These are phyloP conservation scores for Lydus trimaculatus DNA, from an alignment of 2,888 invertebrate genomes.

Conservation along the genomic window DNA sequence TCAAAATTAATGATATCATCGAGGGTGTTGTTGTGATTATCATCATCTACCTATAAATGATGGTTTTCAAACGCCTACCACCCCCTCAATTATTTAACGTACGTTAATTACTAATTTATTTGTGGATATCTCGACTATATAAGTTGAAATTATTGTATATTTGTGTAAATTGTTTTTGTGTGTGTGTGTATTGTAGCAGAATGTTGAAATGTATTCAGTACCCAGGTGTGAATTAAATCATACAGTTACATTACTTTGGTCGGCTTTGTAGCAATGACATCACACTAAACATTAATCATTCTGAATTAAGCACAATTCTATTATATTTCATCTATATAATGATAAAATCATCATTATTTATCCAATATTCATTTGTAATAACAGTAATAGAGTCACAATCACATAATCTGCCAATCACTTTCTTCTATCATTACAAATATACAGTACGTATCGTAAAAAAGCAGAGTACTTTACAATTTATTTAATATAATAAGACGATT, in stretches of 20 bases:
- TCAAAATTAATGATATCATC: background rate
- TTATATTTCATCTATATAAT: background rate
- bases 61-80: no score
- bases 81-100: no score
- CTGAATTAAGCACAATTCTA: conserved; percentile 12
- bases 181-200: background rate
- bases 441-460: no score
- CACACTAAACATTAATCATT: conserved; percentile 19
- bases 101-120: no score
- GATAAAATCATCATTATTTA: conserved; percentile 10
- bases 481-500: background rate
- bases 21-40: no score
- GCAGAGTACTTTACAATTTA: background rate
- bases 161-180: no score
- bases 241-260: background rate
- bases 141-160: background rate
- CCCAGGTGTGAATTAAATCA: conserved; percentile 12
- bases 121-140: no score
- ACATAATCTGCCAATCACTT: background rate
- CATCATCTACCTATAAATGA: no score
- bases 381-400: background rate
- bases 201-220: conserved; percentile 2
- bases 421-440: background rate
- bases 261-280: conserved; percentile 6
- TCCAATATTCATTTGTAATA: background rate